These are phyloP conservation scores for Thaumatotibia leucotreta DNA, from an alignment of 1,140 invertebrate genomes.

Conservation along the genomic window DNA sequence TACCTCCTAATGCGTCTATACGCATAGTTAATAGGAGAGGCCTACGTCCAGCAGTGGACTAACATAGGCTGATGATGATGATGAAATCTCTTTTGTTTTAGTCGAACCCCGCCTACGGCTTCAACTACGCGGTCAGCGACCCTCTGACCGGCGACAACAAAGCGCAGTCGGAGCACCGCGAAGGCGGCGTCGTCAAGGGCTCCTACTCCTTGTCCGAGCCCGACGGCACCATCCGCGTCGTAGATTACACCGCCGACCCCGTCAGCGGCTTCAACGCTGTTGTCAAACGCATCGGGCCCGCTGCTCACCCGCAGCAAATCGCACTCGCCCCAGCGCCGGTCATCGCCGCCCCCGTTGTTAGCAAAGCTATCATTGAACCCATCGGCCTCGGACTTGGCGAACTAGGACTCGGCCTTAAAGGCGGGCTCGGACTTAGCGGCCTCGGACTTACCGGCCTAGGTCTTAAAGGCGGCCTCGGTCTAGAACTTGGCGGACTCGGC, in stretches of 20 bases:
- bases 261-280: slow-evolving; percentile 73
- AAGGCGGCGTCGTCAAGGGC: slow-evolving; percentile 77
- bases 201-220: slow-evolving; percentile 78
- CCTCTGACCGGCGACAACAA: slow-evolving; percentile 80
- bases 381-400: slow-evolving; percentile 3
- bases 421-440: background rate
- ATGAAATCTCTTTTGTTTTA: slow-evolving; percentile 35
- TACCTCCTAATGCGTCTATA: too few species aligned
- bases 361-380: slow-evolving; percentile 24
- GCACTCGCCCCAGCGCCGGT: background rate
- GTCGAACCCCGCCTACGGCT: slow-evolving; percentile 73
- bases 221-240: slow-evolving; percentile 77
- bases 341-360: slow-evolving; percentile 17
- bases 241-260: slow-evolving; percentile 78
- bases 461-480: slow-evolving; percentile 15
- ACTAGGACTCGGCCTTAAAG: background rate
- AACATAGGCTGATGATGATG: too few species aligned
- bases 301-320: slow-evolving; percentile 53
- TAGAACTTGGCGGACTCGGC: slow-evolving; percentile 14
- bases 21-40: too few species aligned
- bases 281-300: slow-evolving; percentile 74
- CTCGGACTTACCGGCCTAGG: background rate
- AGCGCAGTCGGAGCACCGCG: slow-evolving; percentile 78
- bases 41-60: too few species aligned
- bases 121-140: slow-evolving; percentile 81